These are phyloP conservation scores for Chrysopa pallens DNA, from an alignment of 1,140 invertebrate genomes.

Conservation along the genomic window DNA sequence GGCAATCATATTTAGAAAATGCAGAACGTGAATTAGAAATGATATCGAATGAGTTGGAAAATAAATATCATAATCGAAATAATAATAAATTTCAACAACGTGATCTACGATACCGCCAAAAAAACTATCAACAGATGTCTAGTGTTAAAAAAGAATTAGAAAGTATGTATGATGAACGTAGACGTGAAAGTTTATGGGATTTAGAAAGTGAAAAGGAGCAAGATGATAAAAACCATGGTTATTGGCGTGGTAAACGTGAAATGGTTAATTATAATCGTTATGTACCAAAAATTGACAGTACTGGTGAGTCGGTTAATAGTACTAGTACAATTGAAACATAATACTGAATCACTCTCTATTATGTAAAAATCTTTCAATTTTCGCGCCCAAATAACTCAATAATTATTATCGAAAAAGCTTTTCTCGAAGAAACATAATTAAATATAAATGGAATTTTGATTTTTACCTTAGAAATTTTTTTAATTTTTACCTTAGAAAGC, in stretches of 20 bases:
- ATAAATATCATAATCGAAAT: neutral
- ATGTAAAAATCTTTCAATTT: no score
- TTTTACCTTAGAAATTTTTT: no score
- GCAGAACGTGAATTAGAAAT: slow-evolving; percentile 13
- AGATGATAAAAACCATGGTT: slow-evolving; percentile 15
- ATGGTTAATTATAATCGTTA: slow-evolving; percentile 1
- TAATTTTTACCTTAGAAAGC: no score
- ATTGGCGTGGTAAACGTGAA: slow-evolving; percentile 15
- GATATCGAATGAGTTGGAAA: neutral
- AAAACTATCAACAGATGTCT: slow-evolving; percentile 13
- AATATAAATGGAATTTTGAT: no score
- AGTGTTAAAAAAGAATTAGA: slow-evolving; percentile 13
- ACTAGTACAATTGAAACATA: no score
- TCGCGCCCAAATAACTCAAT: no score
- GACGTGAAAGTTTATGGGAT: slow-evolving; percentile 17
- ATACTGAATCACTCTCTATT: no score
- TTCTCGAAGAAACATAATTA: no score
- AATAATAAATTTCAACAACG: slow-evolving; percentile 20
- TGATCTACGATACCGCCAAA: slow-evolving; percentile 15
- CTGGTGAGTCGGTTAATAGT: no score
- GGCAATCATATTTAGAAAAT: slow-evolving; percentile 20
- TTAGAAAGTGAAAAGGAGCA: slow-evolving; percentile 20
- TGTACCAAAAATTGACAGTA: slow-evolving; percentile 14
- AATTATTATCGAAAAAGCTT: no score
- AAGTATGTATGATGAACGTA: slow-evolving; percentile 4